Evolutionary conservation across 2,113 vertebrate genomes (phyloP).

Genomic region (Dissostichus mawsoni): DNA sequence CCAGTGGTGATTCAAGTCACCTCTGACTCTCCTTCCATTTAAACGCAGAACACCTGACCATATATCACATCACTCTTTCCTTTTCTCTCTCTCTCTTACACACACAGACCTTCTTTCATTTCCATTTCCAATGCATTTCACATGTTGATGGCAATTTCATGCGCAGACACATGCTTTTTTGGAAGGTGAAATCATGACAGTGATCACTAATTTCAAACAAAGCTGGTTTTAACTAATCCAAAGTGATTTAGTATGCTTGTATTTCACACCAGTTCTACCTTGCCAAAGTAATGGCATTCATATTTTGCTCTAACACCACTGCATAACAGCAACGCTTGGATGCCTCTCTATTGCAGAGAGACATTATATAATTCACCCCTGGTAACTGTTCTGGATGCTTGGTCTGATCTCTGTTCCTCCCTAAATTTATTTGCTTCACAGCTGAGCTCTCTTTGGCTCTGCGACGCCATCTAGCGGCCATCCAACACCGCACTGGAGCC

Average conservation of each 20-base stretch:
- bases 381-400: slow-evolving; percentile 68
- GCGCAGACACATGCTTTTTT: slow-evolving; percentile 15
- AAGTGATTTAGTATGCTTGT: slow-evolving; percentile 10
- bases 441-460: slow-evolving; percentile 82
- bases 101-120: background rate
- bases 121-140: slow-evolving; percentile 26
- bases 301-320: background rate
- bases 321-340: slow-evolving; percentile 45
- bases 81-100: background rate
- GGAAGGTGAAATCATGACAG: slow-evolving; percentile 44
- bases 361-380: slow-evolving; percentile 84
- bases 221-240: slow-evolving; percentile 14
- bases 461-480: slow-evolving; percentile 94
- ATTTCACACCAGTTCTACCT: slow-evolving; percentile 29
- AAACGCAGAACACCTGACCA: slow-evolving; percentile 48
- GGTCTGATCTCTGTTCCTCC: slow-evolving; percentile 65
- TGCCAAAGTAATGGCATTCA: slow-evolving; percentile 5
- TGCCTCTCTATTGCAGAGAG: slow-evolving; percentile 59
- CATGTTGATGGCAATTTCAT: slow-evolving; percentile 24
- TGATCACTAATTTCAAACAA: slow-evolving; percentile 19
- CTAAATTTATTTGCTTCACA: slow-evolving; percentile 46
- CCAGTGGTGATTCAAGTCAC: slow-evolving; percentile 65
- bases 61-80: slow-evolving; percentile 6
- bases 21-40: slow-evolving; percentile 57
- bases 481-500: background rate